Evolutionary conservation across 2,888 invertebrate genomes (phyloP).

Genomic region (Eupithecia dodoneata): DNA sequence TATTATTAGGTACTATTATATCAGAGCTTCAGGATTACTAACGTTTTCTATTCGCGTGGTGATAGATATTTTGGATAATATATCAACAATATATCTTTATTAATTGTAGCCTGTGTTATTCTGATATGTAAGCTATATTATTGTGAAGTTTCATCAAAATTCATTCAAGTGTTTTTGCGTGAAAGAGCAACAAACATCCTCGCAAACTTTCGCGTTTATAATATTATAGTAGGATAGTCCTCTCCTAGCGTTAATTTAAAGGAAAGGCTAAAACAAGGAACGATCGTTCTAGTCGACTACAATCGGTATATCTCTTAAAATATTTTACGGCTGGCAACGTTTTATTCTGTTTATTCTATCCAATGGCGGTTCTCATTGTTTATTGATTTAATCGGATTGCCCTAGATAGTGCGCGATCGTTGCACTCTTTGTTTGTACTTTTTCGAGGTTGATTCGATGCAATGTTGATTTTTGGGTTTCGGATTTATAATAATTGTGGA

Average conservation of each 20-base stretch:
- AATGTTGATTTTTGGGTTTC: background rate
- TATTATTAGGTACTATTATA: background rate
- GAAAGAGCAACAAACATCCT: no score
- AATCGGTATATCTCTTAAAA: background rate
- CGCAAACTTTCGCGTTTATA: no score
- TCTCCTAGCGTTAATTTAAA: background rate
- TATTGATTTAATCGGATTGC: constrained; percentile 43
- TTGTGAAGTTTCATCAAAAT: no score
- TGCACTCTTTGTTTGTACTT: constrained; percentile 45
- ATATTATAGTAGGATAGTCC: background rate
- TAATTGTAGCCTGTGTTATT: no score
- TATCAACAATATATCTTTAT: no score
- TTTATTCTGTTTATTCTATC: background rate
- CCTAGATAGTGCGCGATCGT: constrained; percentile 40
- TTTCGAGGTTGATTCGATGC: background rate
- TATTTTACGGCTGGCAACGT: background rate
- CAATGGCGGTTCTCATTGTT: constrained; percentile 32
- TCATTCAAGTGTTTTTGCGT: no score
- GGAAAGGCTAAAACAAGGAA: background rate
- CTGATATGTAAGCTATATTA: no score
- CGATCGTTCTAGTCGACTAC: background rate
- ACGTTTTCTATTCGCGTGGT: background rate
- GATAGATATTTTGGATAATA: no score
- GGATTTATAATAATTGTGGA: background rate
- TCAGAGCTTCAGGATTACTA: background rate